These are phyloP conservation scores for Protophormia terraenovae DNA, from an alignment of 2,888 invertebrate genomes.

Conservation along the genomic window DNA sequence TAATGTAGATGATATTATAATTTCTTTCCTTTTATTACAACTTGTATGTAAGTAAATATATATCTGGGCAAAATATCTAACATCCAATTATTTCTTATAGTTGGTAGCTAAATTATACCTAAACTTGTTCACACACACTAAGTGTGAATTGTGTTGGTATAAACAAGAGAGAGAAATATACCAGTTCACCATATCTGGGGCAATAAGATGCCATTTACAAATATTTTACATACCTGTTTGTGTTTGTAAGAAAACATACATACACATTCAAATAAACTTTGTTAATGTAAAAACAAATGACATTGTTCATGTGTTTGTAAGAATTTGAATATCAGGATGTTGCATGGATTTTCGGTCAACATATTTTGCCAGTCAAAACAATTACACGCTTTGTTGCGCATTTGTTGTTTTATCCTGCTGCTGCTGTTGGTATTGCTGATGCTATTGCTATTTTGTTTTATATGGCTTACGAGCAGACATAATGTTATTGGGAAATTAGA, in stretches of 20 bases:
- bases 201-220: slow-evolving; percentile 10
- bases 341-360: slow-evolving; percentile 63
- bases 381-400: slow-evolving; percentile 69
- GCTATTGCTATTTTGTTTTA: too few species aligned
- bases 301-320: neutral
- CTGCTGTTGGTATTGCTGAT: too few species aligned
- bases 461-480: neutral
- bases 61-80: neutral
- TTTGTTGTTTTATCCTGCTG: slow-evolving; percentile 38
- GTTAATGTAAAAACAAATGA: slow-evolving; percentile 6
- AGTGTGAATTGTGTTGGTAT: neutral
- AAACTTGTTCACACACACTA: neutral
- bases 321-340: slow-evolving; percentile 43
- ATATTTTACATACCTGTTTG: slow-evolving; percentile 13
- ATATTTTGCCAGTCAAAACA: slow-evolving; percentile 67
- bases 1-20: slow-evolving; percentile 14
- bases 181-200: neutral
- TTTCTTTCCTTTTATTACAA: slow-evolving; percentile 2
- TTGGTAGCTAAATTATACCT: neutral
- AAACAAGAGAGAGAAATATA: too few species aligned
- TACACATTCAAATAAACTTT: neutral
- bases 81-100: neutral
- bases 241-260: neutral
- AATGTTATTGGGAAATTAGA: slow-evolving; percentile 59
- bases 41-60: neutral